Base-by-base conservation (phyloP, 2,113 vertebrate genomes). In the Chrysochloris asiatica region DNA sequence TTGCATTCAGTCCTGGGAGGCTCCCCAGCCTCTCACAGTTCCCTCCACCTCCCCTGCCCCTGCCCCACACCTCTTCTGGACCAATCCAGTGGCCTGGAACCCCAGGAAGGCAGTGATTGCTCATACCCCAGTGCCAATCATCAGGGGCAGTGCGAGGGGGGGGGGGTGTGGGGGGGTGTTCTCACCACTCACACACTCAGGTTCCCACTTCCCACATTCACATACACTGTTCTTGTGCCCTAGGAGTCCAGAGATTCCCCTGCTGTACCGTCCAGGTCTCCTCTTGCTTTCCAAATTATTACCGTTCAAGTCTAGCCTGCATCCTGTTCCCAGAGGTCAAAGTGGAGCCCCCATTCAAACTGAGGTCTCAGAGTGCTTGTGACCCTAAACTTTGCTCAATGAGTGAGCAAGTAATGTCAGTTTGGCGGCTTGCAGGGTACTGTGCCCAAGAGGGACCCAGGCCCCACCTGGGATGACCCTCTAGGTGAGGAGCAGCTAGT, bases 51-150 rank as follows among this genome's bases (percentile, higher is more conserved):
- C 38, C 59, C 33, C 59, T 26, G 24, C 59, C 59, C 54, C 26
- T 9, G 93, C 59, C 83, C 93, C 90, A 81, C 47, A 95, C 94
- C 95, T 95, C 59, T 3, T 77, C 90, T 69, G 69, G 47, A 54
- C 75, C 22, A 21, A 30, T 8, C 85, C 79, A 28, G 3, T 0
- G 1, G 50, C 52, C 65, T 52, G 54, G 43, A 26, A 36, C 36
- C 54, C 2, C 10, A 9, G 4, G 30, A 90, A 85, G 61, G 6
- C 28, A 83, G 47, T 69, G 52, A 36, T 16, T 6, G 6, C 63
- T 78, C 48, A 56, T 21, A 24, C n/a, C n/a, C n/a, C n/a, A n/a
- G n/a, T n/a, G n/a, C n/a, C n/a, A n/a, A n/a, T n/a, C n/a, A n/a
- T n/a, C n/a, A n/a, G n/a, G n/a, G n/a, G n/a, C n/a, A n/a, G n/a